A percentile compares a stretch with the other conserved stretches of the same genome.
Evolutionary conservation across 2,888 invertebrate genomes (phyloP).

Genomic region (Erannis defoliaria): DNA sequence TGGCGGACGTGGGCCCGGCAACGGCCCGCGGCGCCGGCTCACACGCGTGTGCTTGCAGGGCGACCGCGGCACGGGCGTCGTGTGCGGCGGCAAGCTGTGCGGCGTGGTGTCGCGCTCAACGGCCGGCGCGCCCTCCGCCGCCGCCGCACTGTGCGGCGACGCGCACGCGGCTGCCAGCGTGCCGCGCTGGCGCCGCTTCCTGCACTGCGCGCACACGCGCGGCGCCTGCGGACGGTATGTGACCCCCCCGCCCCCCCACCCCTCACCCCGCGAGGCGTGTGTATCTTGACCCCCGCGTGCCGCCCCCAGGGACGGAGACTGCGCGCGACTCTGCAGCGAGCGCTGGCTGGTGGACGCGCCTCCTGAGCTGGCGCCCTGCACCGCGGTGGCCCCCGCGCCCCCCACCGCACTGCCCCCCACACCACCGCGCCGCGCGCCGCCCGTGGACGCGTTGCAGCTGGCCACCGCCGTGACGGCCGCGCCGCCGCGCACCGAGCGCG

Average conservation of each 20-base stretch:
- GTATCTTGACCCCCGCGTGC: conserved; percentile 43
- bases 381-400: not conserved
- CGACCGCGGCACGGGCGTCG: conserved; percentile 72
- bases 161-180: conserved; percentile 63
- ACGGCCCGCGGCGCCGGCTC: not conserved
- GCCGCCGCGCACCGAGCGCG: not conserved
- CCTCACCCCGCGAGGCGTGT: conserved; percentile 43
- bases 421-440: conserved; percentile 15
- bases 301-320: conserved; percentile 61
- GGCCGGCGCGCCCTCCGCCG: conserved; percentile 31
- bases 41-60: conserved; percentile 47
- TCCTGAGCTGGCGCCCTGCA: not conserved
- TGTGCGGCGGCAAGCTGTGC: conserved; percentile 73
- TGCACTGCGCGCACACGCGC: conserved; percentile 72
- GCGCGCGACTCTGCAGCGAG: conserved; percentile 63
- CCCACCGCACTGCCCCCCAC: conserved; percentile 11
- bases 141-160: conserved; percentile 56
- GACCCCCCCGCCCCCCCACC: not conserved
- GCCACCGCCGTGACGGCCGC: not conserved
- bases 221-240: conserved; percentile 62
- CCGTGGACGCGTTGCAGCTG: conserved; percentile 2
- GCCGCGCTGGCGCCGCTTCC: conserved; percentile 66
- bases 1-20: too few species aligned
- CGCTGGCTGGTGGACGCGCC: conserved; percentile 51
- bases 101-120: conserved; percentile 55